phyloP scores from a whole-genome alignment of 2,888 invertebrate species.

The Crematogaster levior region DNA sequence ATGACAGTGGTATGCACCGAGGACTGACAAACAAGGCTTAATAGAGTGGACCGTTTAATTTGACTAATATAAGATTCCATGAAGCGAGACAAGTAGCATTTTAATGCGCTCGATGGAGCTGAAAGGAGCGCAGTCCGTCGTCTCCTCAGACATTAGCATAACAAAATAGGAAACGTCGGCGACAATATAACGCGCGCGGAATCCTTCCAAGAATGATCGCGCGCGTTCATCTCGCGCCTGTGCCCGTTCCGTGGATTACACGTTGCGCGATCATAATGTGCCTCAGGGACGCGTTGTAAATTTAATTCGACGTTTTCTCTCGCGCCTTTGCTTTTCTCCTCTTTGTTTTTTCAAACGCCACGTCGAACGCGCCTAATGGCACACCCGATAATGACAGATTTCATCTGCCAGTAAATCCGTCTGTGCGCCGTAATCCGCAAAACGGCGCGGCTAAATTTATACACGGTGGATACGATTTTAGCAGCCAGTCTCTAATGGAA shows the following conservation, averaged over 20 bases:
- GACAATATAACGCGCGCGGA: conserved; percentile 9
- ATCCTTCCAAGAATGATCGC: conserved; percentile 36
- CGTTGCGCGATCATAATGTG: conserved; percentile 45
- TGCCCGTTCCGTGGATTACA: conserved; percentile 56
- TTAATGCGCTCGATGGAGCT: conserved; percentile 39
- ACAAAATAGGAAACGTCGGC: conserved; percentile 45
- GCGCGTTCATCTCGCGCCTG: background rate
- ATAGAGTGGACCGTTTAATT: conserved; percentile 46
- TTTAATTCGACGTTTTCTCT: conserved; percentile 59
- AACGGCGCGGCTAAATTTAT: conserved; percentile 33
- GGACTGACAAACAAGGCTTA: conserved; percentile 24
- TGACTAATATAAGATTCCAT: conserved; percentile 45
- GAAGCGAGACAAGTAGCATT: conserved; percentile 27
- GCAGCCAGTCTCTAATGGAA: background rate
- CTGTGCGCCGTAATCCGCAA: background rate
- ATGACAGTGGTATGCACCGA: conserved; percentile 22
- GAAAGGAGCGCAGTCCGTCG: background rate
- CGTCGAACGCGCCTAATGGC: conserved; percentile 32
- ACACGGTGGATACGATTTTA: background rate
- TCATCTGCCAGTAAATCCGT: conserved; percentile 40
- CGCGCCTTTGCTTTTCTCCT: background rate
- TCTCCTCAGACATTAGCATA: conserved; percentile 45
- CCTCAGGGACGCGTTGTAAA: conserved; percentile 57
- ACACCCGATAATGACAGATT: conserved; percentile 43
- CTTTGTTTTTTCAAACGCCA: background rate